Conservation (phyloP, 2,797 vertebrate species). For the Pseudocheirus occidentalis region DNA sequence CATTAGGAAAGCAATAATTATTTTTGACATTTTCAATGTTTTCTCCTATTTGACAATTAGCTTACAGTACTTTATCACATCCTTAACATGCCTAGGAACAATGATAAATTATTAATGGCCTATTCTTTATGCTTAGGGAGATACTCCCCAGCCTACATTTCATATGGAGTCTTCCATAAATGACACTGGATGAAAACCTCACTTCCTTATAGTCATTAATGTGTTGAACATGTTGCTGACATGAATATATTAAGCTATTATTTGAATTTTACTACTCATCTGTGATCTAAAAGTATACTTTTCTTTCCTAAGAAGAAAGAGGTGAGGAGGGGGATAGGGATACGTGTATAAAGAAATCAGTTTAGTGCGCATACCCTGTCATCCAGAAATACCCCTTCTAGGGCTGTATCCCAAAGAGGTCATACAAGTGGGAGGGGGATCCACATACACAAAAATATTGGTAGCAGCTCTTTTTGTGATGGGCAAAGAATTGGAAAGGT, state of each 20-base stretch:
- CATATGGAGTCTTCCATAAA: background rate
- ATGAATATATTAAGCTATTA: background rate
- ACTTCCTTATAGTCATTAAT: background rate
- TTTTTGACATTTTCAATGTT: constrained; percentile 39
- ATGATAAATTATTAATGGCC: background rate
- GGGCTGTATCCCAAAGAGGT: too few species aligned
- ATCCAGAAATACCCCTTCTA: too few species aligned
- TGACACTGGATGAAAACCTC: background rate
- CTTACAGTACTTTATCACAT: background rate
- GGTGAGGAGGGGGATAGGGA: background rate
- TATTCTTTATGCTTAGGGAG: background rate
- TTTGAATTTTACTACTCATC: background rate
- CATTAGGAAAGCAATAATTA: constrained; percentile 72
- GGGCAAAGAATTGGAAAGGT: too few species aligned
- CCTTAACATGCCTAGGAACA: background rate
- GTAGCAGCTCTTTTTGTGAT: too few species aligned
- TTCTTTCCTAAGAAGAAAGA: background rate
- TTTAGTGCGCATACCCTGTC: too few species aligned
- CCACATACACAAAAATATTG: too few species aligned
- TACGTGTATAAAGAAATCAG: background rate
- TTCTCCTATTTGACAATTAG: constrained; percentile 68
- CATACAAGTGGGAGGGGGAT: too few species aligned
- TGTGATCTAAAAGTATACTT: background rate
- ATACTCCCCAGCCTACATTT: background rate
- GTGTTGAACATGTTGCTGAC: background rate